Evolutionary conservation across 2,797 vertebrate species (phyloP), one percentile per base, ranked within the genome.

Genomic region (Gobio occitaniae): DNA sequence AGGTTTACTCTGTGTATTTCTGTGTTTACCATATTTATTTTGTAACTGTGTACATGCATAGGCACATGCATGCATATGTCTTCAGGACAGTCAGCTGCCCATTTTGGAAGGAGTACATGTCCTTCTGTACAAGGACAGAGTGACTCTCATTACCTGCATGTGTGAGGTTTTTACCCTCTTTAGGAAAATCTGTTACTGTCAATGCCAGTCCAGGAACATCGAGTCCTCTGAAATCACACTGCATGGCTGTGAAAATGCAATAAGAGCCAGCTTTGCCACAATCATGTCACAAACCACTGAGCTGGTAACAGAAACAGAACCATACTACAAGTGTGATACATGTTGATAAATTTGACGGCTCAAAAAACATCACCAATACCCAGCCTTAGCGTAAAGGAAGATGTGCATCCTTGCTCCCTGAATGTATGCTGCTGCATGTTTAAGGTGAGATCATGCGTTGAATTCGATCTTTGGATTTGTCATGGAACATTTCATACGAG

Each of bases 401-500:
- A 56, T 38, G 59, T 21, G 25, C 29, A 71, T 77, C n/a, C 2
- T 54, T n/a, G 71, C 54, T 81, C 1, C 47, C 66, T 54, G 47
- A 78, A 36, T n/a, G 79, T 15, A 68, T n/a, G 3, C 59, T 47
- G 48, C 15, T 47, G 81, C 72, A 80, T 65, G 41, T 29, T 44
- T 16, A 47, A 72, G 29, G 17, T 15, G 70, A 79, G 36, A 68
- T 75, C 68, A 69, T 84, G 69, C 76, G 2, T 25, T n/a, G 81
- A 83, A 66, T 84, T 12, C 5, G 44, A 83, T 65, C 25, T 48
- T 17, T 68, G 52, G 25, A 84, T 84, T 87, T 38, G 82, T 84
- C 77, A 79, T 68, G 50, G 36, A 54, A 16, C 32, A 16, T 80
- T 63, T 16, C 32, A 47, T 69, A 17, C 9, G 32, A 56, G 36